Evolutionary conservation across 2,113 vertebrate species (phyloP), one percentile per base, ranked within the genome.

Genomic region (Hyperopisus bebe): DNA sequence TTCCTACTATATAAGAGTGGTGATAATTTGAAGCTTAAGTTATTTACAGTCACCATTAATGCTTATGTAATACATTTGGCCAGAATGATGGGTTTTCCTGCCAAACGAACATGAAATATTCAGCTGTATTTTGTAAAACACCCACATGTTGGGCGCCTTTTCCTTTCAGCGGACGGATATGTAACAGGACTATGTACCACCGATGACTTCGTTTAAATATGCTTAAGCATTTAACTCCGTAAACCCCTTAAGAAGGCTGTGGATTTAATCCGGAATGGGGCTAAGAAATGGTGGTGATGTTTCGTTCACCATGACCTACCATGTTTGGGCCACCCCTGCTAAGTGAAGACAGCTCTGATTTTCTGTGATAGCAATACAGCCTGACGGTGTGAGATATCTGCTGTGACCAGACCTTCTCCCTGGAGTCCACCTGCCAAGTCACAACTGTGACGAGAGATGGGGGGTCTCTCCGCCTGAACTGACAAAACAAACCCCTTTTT

Each of bases 21-120:
- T 24, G 35, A 88, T 88, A 42, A 48, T 86, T 86, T 86, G 47
- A 51, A 53, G 15, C 46, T 47, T 50, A 51, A 58, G 35, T 58
- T 88, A 88, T 39, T 62, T 62, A 46, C 27, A 88, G 86, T 21
- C 2, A 88, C 55, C 31, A 62, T 55, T 62, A 62, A 88, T 50
- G 86, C 50, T 62, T 51, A 88, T 62, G 55, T 62, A 62, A 88
- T 44, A 11, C 17, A 46, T 24, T 88, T 88, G 86, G 86, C 53
- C 53, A 7, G 53, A 58, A 62, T 62, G 21, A 44, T 8, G 53
- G 42, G 86, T 42, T 58, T 50, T 13, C 39, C 17, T 62, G 86
- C 86, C 86, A 88, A 62, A 62, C 7, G 6, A 62, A 11, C 86
- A 62, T 62, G 51, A 62, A 58, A 88, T 62, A 88, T 46, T 50